Percentiles rank a stretch among this genome's conserved stretches.
Evolutionary conservation across 2,113 vertebrate species (phyloP).

Genomic region (Falcunculus frontatus): DNA sequence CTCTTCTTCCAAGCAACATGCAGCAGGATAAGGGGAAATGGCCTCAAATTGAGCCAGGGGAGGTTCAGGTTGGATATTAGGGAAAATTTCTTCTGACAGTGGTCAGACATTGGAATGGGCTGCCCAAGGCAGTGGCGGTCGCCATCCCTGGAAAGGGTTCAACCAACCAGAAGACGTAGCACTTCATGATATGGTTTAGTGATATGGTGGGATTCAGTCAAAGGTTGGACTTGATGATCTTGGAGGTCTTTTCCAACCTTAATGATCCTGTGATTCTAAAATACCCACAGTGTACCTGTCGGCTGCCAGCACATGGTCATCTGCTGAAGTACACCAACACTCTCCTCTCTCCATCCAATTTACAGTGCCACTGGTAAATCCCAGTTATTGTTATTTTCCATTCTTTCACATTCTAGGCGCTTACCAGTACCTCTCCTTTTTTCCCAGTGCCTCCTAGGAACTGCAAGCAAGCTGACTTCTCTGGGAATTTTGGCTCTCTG

Average conservation of each 20-base stretch:
- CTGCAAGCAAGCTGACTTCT: not conserved
- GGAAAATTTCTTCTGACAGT: not conserved
- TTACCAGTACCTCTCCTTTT: not conserved
- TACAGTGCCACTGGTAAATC: not conserved
- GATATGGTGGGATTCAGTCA: not conserved
- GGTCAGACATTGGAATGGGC: not conserved
- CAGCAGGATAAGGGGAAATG: not conserved
- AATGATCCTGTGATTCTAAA: not conserved
- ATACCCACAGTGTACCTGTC: fast-evolving
- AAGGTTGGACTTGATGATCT: not conserved
- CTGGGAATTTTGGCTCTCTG: not conserved
- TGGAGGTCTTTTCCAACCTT: not conserved
- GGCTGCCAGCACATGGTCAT: not conserved
- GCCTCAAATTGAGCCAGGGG: not conserved
- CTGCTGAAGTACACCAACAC: fast-evolving
- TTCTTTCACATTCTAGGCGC: not conserved
- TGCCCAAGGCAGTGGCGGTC: not conserved
- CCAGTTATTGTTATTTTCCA: not conserved
- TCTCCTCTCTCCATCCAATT: not conserved
- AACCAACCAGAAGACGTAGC: not conserved
- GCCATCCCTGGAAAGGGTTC: not conserved
- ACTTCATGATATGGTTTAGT: not conserved
- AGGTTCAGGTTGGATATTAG: not conserved
- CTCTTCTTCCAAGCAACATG: not conserved
- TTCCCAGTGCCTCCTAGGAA: not conserved